phyloP scores from a whole-genome alignment of 2,797 vertebrate genomes.

The Onychomys arenicola region DNA sequence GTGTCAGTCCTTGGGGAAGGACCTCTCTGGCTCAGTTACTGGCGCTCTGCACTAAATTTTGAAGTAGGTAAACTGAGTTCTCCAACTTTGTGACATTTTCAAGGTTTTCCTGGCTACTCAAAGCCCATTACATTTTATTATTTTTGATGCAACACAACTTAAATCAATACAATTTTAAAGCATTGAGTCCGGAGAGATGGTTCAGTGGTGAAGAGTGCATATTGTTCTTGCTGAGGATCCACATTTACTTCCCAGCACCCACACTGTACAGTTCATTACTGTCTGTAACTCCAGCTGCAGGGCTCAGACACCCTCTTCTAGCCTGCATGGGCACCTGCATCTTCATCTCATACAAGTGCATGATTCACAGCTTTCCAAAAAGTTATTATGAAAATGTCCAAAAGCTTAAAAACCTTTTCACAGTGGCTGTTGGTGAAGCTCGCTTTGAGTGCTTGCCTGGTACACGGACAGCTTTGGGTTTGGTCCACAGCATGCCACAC shows the following conservation, averaged over 20 bases:
- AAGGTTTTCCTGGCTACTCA: not conserved
- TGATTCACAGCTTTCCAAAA: not conserved
- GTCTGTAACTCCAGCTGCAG: not conserved
- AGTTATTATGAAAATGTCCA: conserved; percentile 18
- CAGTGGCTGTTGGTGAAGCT: not conserved
- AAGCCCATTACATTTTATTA: conserved; percentile 13
- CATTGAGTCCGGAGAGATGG: not conserved
- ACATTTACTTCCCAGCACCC: not conserved
- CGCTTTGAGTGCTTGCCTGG: not conserved
- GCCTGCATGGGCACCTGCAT: not conserved
- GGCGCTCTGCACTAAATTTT: conserved; percentile 5
- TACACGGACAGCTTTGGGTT: not conserved
- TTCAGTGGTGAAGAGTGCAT: not conserved
- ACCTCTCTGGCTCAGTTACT: not conserved
- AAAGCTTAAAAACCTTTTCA: not conserved
- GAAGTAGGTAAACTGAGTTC: not conserved
- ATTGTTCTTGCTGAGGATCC: not conserved
- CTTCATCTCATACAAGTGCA: not conserved
- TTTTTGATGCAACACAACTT: conserved; percentile 1
- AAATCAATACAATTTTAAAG: conserved; percentile 20
- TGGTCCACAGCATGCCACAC: not conserved
- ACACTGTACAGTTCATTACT: not conserved
- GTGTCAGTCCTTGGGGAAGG: not conserved
- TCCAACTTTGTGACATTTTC: not conserved
- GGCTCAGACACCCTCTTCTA: not conserved